Evolutionary conservation across 2,113 vertebrate species (phyloP), one percentile per base, ranked within the genome.

Genomic region (Megaceryle torquata): DNA sequence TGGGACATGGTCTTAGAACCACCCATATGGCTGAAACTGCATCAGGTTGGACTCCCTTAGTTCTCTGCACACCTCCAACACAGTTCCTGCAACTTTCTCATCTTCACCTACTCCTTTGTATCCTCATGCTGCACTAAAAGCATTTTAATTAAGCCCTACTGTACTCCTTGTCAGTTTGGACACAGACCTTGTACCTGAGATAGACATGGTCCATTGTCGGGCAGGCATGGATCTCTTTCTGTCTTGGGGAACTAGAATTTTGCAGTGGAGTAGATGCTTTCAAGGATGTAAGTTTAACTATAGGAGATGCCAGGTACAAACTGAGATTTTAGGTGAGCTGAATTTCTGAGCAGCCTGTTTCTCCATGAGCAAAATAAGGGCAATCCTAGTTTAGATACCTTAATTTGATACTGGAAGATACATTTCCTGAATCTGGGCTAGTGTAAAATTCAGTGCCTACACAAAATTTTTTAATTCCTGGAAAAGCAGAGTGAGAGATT

Each of bases 1-100:
- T 84, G 92, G 82, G 59, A 89, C 84, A 63, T 68, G 22, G 37
- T 87, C 53, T 78, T 92, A 77, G 51, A 92, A 89, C 72, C 63
- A 51, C 53, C 72, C 74, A 63, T 81, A 81, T 63, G 78, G 82
- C 26, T 76, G 61, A 57, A 75, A 29, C 13, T 29, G 11, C 48
- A 80, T 26, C 46, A 77, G 16, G 25, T 31, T 84, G 69, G 22
- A 33, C 74, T 76, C 61, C 46, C 20, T 59, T 37, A 68, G 24
- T 25, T 64, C 37, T 87, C 53, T 84, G 48, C n/a, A 81, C 24
- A 77, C 48, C 48, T 87, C 78, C 86, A 63, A 48, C 2, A 1
- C 5, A 1, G 48, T 37, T 87, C 53, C 86, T 63, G n/a, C 41
- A 51, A 21, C 8, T 21, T 61, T 54, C 80, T 19, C 20, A 44